Percentiles rank a stretch among this genome's conserved stretches.
Evolutionary conservation across 2,888 invertebrate species (phyloP).

Genomic region (Tanypteryx hageni): DNA sequence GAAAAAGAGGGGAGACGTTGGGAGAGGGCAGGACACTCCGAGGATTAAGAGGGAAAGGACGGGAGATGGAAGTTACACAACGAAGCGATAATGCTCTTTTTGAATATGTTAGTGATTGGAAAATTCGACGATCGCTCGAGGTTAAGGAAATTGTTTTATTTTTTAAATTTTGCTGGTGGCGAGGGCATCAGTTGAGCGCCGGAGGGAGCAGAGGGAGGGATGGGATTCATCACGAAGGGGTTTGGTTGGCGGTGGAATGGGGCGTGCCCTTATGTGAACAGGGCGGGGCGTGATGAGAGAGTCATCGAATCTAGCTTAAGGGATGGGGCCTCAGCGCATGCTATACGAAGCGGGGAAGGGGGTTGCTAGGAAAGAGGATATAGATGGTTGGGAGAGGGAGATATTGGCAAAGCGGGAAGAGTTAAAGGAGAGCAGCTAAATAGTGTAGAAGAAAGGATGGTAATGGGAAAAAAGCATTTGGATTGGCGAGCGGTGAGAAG

Average conservation of each 20-base stretch:
- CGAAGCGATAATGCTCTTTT: slow-evolving; percentile 31
- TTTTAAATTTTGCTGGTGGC: neutral
- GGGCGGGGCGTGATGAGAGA: slow-evolving; percentile 57
- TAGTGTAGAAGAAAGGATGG: neutral
- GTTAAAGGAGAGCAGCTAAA: neutral
- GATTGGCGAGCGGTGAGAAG: neutral
- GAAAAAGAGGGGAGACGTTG: slow-evolving; percentile 50
- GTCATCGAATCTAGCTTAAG: slow-evolving; percentile 32
- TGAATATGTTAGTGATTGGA: neutral
- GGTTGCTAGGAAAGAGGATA: neutral
- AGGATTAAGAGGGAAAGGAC: neutral
- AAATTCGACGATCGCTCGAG: neutral
- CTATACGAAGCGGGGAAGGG: neutral
- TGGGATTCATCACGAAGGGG: neutral
- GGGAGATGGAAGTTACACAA: neutral
- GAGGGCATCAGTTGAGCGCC: neutral
- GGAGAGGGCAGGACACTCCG: slow-evolving; percentile 52
- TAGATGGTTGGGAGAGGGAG: neutral
- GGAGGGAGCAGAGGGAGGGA: neutral
- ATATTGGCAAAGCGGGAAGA: neutral
- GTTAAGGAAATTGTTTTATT: neutral
- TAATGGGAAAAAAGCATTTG: neutral
- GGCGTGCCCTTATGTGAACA: slow-evolving; percentile 30
- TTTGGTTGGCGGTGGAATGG: neutral
- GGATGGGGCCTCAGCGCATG: slow-evolving; percentile 51